Percentiles rank a stretch among this genome's conserved stretches.
These are phyloP conservation scores for Labeo rohita DNA, from an alignment of 2,113 vertebrate genomes.

Conservation along the genomic window DNA sequence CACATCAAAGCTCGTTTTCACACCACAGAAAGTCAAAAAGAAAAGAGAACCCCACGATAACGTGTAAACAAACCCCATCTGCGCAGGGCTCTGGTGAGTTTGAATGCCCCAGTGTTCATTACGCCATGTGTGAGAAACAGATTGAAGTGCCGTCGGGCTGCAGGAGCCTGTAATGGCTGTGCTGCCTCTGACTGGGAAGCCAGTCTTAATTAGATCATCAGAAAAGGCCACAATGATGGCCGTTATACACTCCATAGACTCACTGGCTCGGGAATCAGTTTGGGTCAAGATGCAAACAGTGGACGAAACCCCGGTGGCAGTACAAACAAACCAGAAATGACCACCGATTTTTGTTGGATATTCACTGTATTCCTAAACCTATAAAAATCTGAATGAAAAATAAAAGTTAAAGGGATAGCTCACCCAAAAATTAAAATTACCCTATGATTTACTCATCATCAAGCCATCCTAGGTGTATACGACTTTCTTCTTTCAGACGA, in stretches of 20 bases:
- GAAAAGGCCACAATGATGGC: constrained; percentile 54
- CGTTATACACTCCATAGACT: constrained; percentile 44
- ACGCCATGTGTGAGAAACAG: constrained; percentile 59
- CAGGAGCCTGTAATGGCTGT: constrained; percentile 43
- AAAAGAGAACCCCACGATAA: constrained; percentile 28
- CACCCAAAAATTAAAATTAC: too few species aligned
- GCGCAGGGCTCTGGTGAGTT: constrained; percentile 43
- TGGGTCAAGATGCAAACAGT: constrained; percentile 43
- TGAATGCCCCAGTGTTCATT: constrained; percentile 46
- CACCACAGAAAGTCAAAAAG: constrained; percentile 12
- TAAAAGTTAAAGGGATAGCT: neutral
- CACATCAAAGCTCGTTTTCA: constrained; percentile 14
- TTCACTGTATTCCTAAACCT: neutral
- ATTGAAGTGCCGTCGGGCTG: constrained; percentile 53
- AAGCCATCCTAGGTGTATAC: too few species aligned
- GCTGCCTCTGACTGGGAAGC: constrained; percentile 51
- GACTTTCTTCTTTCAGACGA: too few species aligned
- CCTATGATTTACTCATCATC: too few species aligned
- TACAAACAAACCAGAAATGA: neutral
- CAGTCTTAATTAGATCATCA: constrained; percentile 60
- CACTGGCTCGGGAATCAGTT: constrained; percentile 34
- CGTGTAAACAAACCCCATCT: constrained; percentile 58
- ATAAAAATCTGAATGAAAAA: neutral
- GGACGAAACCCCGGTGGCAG: constrained; percentile 10
- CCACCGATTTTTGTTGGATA: too few species aligned